Conservation (phyloP, 2,113 vertebrate genomes). For the Myotis lucifugus region DNA sequence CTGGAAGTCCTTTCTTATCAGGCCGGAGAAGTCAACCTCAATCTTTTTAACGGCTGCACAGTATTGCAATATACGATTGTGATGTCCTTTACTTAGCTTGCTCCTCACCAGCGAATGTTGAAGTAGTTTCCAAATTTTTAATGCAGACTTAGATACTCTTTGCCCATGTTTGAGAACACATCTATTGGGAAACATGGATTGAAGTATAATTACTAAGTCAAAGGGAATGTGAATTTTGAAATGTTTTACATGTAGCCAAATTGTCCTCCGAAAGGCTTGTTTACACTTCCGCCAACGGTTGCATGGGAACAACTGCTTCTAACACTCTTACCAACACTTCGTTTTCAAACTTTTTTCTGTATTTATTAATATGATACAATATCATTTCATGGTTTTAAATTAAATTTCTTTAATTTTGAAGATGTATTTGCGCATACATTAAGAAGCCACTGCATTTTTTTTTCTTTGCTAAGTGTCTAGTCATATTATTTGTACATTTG, state of each 20-base stretch:
- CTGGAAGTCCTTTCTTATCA: conserved; percentile 9
- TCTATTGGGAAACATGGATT: neutral
- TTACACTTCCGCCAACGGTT: neutral
- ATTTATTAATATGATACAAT: neutral
- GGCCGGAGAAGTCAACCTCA: neutral
- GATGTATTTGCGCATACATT: neutral
- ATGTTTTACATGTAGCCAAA: neutral
- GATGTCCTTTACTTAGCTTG: neutral
- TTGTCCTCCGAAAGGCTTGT: neutral
- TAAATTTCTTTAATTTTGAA: neutral
- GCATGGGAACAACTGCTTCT: neutral
- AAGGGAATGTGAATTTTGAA: neutral
- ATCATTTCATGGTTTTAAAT: neutral
- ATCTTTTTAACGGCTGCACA: neutral
- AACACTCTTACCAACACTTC: neutral
- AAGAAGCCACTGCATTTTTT: neutral
- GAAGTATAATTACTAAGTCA: neutral
- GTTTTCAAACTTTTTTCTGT: neutral
- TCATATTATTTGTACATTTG: neutral
- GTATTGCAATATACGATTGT: neutral
- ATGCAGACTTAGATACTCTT: neutral
- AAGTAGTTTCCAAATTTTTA: neutral
- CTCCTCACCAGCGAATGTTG: neutral
- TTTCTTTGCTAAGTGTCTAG: neutral
- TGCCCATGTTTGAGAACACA: neutral